Base-by-base conservation (phyloP, 2,113 vertebrate genomes). In the Megaptera novaeangliae region DNA sequence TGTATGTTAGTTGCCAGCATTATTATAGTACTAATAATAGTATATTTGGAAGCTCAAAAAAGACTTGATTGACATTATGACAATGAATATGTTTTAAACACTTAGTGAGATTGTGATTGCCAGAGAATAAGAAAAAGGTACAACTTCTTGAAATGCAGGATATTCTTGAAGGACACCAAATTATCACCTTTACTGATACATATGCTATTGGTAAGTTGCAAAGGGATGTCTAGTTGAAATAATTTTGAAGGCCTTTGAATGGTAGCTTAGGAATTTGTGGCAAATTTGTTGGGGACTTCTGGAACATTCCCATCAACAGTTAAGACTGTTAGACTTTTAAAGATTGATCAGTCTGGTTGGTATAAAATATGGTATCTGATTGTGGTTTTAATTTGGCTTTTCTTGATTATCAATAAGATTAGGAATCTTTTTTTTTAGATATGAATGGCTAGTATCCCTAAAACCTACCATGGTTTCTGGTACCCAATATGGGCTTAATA, bases 21-120 rank as follows among this genome's bases (percentile, higher is more conserved):
- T 71, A 85, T 68, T 82, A 18, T 5, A 46, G 7, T 68, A 63
- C 63, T 94, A 95, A 88, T 94, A 95, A 88, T 82, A 94, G 86
- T 55, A 46, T n/a, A 80, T 49, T 92, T 89, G 77, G 44, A 84
- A 96, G 55, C 75, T 86, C 36, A 46, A 44, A 93, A 80, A 93
- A 81, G 36, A 36, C 20, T 82, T 96, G 89, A 95, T 44, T 96
- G 90, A 89, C 96, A 96, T 81, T 39, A 86, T 71, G 59, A 97
- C 46, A 83, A 63, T 69, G 66, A 69, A 78, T 46, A 59, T 29
- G 5, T 75, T 83, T 61, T 61, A 68, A 96, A 91, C 34, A 59
- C 39, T 18, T 41, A 29, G 25, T 63, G 82, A 39, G 39, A 36
- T 93, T 82, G 61, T 77, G 77, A 95, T 29, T 86, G 94, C 21